Conservation (phyloP, 37 sponge, comb jelly and placozoan species). For the Aplysina aerophoba region DNA sequence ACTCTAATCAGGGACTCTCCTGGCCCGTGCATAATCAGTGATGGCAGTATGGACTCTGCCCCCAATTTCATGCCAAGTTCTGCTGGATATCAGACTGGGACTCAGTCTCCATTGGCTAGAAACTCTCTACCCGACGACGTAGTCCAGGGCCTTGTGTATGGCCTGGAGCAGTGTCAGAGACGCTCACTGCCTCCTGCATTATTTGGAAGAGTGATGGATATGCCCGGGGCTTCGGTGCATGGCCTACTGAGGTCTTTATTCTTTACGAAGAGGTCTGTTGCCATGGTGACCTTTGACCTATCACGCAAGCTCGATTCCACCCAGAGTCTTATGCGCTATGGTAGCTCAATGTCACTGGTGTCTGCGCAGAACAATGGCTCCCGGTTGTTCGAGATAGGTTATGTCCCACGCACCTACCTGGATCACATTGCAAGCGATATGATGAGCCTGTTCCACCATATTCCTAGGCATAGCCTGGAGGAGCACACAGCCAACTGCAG, state of each 20-base stretch:
- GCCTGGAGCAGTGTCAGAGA: slow-evolving; percentile 33
- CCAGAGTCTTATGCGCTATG: slow-evolving; percentile 29
- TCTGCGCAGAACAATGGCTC: neutral
- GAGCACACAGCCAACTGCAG: slow-evolving; percentile 35
- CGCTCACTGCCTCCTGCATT: slow-evolving; percentile 31
- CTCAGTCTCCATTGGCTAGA: neutral
- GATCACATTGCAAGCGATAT: slow-evolving; percentile 44
- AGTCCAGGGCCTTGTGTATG: slow-evolving; percentile 39
- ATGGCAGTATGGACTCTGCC: neutral
- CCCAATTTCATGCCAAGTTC: neutral
- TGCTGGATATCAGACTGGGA: neutral
- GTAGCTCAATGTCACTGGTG: neutral
- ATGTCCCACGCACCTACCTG: slow-evolving; percentile 44
- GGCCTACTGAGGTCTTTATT: slow-evolving; percentile 41
- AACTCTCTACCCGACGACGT: slow-evolving; percentile 47
- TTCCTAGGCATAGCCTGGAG: slow-evolving; percentile 33
- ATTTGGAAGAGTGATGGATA: slow-evolving; percentile 45
- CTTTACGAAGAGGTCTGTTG: slow-evolving; percentile 51
- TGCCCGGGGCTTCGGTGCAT: slow-evolving; percentile 36
- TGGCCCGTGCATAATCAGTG: too few relatives aligned
- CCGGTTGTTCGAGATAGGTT: neutral
- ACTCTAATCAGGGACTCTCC: too few relatives aligned
- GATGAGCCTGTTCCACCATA: slow-evolving; percentile 45
- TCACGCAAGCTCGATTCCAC: slow-evolving; percentile 48
- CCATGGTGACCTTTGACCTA: slow-evolving; percentile 40